Evolutionary conservation across 2,888 invertebrate genomes (phyloP).

Genomic region (Leptura quadrifasciata): DNA sequence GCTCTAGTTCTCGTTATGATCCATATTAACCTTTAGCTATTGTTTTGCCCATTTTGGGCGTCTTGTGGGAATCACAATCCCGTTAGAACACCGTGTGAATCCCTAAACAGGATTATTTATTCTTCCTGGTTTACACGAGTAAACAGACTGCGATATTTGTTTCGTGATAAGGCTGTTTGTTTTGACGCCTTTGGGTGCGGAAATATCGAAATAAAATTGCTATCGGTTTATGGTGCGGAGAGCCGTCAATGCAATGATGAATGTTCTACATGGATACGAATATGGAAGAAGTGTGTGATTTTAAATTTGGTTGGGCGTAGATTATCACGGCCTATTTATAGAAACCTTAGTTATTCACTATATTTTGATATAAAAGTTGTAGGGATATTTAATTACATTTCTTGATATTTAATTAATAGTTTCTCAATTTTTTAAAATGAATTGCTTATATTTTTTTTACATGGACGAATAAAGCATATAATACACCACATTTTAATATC

Average conservation of each 20-base stretch:
- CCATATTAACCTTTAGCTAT: slow-evolving; percentile 58
- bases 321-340: too few species aligned
- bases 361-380: too few species aligned
- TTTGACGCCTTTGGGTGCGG: slow-evolving; percentile 38
- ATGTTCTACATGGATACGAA: neutral
- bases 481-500: too few species aligned
- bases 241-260: neutral
- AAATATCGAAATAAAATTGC: slow-evolving; percentile 38
- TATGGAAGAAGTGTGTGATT: neutral
- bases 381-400: too few species aligned
- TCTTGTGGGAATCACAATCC: slow-evolving; percentile 49
- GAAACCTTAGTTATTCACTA: too few species aligned
- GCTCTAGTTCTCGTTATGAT: slow-evolving; percentile 59
- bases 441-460: too few species aligned
- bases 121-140: slow-evolving; percentile 53
- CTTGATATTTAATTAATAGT: too few species aligned
- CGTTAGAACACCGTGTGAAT: slow-evolving; percentile 56
- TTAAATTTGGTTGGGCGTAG: neutral
- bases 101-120: slow-evolving; percentile 49
- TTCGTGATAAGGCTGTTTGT: slow-evolving; percentile 49
- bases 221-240: neutral
- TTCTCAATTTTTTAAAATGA: too few species aligned
- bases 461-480: too few species aligned
- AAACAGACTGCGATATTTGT: slow-evolving; percentile 47
- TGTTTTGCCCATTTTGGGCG: slow-evolving; percentile 62